Percentiles rank a stretch among this genome's conserved stretches.
These are phyloP conservation scores for Monoplex corrugatus DNA, from an alignment of 2,888 invertebrate species.

Conservation along the genomic window DNA sequence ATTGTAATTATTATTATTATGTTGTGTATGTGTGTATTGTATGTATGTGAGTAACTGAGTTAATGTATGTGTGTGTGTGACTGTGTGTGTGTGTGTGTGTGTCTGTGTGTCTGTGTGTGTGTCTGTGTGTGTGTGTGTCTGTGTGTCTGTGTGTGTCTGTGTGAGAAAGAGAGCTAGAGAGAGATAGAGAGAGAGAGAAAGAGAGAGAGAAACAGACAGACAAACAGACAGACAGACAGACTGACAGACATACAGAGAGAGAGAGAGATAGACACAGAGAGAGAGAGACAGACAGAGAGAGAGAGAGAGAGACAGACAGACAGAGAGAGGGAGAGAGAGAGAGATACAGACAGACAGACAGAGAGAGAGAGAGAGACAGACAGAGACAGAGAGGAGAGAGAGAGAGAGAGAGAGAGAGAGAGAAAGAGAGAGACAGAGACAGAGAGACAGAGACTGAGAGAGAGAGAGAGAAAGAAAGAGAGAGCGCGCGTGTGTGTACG, in stretches of 20 bases:
- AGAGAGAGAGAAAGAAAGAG: too few relatives aligned
- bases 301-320: too few relatives aligned
- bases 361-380: too few relatives aligned
- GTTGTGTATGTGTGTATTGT: constrained; percentile 21
- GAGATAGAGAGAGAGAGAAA: background rate
- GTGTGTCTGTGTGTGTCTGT: background rate
- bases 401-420: too few relatives aligned
- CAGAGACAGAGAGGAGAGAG: too few relatives aligned
- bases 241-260: background rate
- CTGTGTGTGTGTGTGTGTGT: constrained; percentile 15
- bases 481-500: background rate
- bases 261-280: background rate
- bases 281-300: background rate
- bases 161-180: background rate
- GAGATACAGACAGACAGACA: too few relatives aligned
- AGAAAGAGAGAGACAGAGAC: too few relatives aligned
- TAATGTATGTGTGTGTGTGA: background rate
- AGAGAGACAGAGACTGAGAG: too few relatives aligned
- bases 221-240: background rate
- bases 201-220: background rate
- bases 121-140: constrained; percentile 5
- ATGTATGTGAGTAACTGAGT: background rate
- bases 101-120: background rate
- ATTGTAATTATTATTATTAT: background rate
- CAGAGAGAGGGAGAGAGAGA: too few relatives aligned